Evolutionary conservation across 2,888 invertebrate species (phyloP).

Genomic region (Mesorhabditis sp.): DNA sequence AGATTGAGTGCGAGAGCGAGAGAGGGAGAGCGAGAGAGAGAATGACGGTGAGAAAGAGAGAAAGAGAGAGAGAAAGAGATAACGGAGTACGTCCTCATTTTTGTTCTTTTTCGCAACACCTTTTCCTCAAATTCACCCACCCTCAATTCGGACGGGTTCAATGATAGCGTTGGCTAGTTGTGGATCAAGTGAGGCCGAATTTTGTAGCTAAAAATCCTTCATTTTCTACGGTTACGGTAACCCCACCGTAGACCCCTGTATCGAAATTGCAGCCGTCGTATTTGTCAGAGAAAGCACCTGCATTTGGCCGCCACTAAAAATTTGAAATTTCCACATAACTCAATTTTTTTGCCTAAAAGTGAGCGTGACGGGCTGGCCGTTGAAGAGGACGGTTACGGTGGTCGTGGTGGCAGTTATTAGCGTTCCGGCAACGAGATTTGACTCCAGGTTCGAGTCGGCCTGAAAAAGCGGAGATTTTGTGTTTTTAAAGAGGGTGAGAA

Average conservation of each 20-base stretch:
- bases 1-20: too few species aligned
- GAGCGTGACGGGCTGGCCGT: neutral
- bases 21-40: too few species aligned
- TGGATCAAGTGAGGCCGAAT: slow-evolving; percentile 4
- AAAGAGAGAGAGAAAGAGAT: too few species aligned
- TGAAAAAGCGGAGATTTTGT: neutral
- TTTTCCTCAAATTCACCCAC: neutral
- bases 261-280: neutral
- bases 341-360: neutral
- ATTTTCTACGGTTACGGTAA: neutral
- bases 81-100: too few species aligned
- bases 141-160: neutral
- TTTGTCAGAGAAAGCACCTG: neutral
- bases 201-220: neutral
- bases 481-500: too few species aligned
- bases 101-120: too few species aligned
- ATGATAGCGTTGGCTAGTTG: neutral
- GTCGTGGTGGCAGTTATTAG: neutral
- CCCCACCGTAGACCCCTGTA: neutral
- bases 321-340: too few species aligned
- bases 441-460: neutral
- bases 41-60: too few species aligned
- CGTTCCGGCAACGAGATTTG: neutral
- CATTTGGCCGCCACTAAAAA: neutral
- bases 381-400: neutral